phyloP scores from a whole-genome alignment of 2,113 vertebrate species.

The Oryzias javanicus region DNA sequence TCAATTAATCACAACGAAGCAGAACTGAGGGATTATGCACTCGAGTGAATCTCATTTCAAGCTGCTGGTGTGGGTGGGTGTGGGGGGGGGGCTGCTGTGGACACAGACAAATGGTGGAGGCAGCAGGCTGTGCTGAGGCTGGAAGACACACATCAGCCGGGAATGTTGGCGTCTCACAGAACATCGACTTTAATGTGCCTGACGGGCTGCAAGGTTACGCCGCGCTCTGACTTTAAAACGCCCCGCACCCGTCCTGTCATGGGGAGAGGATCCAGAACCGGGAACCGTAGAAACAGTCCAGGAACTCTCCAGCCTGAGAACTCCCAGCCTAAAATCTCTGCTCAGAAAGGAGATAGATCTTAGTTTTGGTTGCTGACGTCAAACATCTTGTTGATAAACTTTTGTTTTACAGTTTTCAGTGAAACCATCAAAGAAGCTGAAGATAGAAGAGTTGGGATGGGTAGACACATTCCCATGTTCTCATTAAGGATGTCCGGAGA shows the following conservation, averaged over 20 bases:
- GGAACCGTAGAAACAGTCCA: conserved; percentile 6
- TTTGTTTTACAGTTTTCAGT: too few species aligned
- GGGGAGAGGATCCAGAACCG: conserved; percentile 10
- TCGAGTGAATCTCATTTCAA: conserved; percentile 75
- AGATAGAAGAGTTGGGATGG: too few species aligned
- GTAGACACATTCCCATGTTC: not conserved
- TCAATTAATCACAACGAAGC: conserved; percentile 74
- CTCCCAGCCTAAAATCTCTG: conserved; percentile 16
- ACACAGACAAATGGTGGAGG: conserved; percentile 63
- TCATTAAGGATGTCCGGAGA: conserved; percentile 32
- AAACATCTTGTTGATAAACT: conserved; percentile 16
- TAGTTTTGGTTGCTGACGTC: conserved; percentile 16
- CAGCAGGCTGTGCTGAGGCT: conserved; percentile 43
- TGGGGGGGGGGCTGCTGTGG: conserved; percentile 24
- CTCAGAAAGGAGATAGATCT: conserved; percentile 46
- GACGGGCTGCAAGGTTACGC: conserved; percentile 55
- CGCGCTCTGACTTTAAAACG: conserved; percentile 38
- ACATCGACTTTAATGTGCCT: conserved; percentile 45
- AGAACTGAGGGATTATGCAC: conserved; percentile 72
- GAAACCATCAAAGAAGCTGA: too few species aligned
- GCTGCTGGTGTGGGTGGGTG: conserved; percentile 57
- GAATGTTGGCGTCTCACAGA: conserved; percentile 38
- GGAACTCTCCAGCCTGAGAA: too few species aligned
- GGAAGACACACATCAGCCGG: conserved; percentile 44
- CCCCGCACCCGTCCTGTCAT: conserved; percentile 30